These are phyloP conservation scores for Trimorus sp. DNA, from an alignment of 2,888 invertebrate genomes.

Conservation along the genomic window DNA sequence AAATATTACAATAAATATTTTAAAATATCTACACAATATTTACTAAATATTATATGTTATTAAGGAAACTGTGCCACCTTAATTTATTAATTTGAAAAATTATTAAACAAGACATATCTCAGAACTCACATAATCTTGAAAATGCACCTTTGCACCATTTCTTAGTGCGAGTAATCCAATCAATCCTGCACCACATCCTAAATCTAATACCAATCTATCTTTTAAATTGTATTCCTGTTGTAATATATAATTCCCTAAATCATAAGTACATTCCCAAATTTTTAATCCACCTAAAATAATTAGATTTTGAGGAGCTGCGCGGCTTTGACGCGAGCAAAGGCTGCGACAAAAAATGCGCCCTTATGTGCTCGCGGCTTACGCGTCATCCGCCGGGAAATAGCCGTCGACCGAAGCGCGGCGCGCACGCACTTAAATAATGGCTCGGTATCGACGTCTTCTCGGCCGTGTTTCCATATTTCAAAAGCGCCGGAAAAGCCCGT, in stretches of 20 bases:
- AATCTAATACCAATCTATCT: conserved; percentile 88
- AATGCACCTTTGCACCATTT: conserved; percentile 86
- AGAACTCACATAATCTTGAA: conserved; percentile 95
- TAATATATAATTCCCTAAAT: conserved; percentile 87
- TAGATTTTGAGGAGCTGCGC: conserved; percentile 78
- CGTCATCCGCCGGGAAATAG: conserved; percentile 37
- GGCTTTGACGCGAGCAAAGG: conserved; percentile 78
- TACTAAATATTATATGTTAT: too few species aligned
- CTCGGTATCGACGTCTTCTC: not conserved
- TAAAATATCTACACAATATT: too few species aligned
- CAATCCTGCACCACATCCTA: conserved; percentile 96
- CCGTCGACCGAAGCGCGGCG: conserved; percentile 23
- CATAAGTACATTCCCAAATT: conserved; percentile 97
- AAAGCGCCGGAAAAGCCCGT: too few species aligned
- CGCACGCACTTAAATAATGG: conserved; percentile 22
- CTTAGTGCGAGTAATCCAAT: conserved; percentile 90
- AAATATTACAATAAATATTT: too few species aligned
- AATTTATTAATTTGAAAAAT: conserved; percentile 15
- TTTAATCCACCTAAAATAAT: conserved; percentile 82
- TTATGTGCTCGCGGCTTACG: conserved; percentile 47
- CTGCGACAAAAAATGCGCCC: conserved; percentile 70
- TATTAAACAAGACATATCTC: conserved; percentile 63
- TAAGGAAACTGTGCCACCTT: too few species aligned
- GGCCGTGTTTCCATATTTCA: too few species aligned
- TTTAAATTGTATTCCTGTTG: conserved; percentile 80